phyloP scores from a whole-genome alignment of 37 sponge, comb jelly and placozoan genomes.

The Aphrocallistes beatrix region DNA sequence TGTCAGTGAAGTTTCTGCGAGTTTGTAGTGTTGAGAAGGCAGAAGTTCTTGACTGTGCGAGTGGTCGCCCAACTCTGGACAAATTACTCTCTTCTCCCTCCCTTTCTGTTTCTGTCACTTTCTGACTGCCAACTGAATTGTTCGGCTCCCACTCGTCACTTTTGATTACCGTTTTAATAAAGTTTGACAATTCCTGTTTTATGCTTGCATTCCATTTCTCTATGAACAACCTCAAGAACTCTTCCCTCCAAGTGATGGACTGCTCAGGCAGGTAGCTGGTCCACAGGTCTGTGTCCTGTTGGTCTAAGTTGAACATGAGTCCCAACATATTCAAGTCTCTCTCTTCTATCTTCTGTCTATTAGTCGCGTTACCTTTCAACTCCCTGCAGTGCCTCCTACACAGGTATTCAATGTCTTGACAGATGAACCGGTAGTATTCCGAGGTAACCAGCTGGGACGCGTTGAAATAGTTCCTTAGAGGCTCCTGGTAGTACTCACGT shows the following conservation, averaged over 20 bases:
- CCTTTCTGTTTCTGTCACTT: too few species aligned
- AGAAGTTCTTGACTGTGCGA: not conserved
- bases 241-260: not conserved
- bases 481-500: not conserved
- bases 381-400: constrained; percentile 4
- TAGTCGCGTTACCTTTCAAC: not conserved
- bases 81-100: too few species aligned
- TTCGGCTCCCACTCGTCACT: not conserved
- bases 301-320: not conserved
- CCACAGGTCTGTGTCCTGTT: not conserved
- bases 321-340: not conserved
- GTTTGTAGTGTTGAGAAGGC: not conserved
- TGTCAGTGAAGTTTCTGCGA: not conserved
- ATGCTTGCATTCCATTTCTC: not conserved
- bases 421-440: not conserved
- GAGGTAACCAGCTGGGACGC: not conserved
- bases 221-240: constrained; percentile 3
- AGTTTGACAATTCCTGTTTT: not conserved
- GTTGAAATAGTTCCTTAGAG: not conserved
- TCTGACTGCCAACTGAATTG: not conserved
- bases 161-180: not conserved
- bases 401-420: constrained; percentile 3
- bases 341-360: not conserved
- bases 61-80: not conserved
- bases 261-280: constrained; percentile 3